phyloP scores from a whole-genome alignment of 92 coral and sea anemone genomes.

The Siderastrea radians region DNA sequence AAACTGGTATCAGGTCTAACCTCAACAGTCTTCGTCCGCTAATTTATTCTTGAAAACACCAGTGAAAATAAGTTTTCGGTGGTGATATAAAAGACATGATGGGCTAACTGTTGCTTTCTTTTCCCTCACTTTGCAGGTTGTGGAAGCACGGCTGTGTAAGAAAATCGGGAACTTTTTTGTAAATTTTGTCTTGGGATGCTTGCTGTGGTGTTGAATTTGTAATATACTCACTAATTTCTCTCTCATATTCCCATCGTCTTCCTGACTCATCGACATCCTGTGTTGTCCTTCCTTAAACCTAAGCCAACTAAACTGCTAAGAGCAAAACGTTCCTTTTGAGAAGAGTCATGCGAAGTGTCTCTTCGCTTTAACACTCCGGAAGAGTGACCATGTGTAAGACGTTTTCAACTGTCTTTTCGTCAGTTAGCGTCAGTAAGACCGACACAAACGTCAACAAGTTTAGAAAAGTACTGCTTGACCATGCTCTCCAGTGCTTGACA shows the following conservation, averaged over 20 bases:
- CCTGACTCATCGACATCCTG: conserved; percentile 23
- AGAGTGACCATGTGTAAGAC: not conserved
- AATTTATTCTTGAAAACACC: too few relatives aligned
- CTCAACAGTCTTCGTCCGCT: too few relatives aligned
- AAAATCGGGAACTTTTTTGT: conserved; percentile 18
- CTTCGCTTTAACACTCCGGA: not conserved
- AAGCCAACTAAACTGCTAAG: not conserved
- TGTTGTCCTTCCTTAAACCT: not conserved
- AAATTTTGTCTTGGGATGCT: conserved; percentile 43
- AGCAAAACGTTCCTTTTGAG: not conserved
- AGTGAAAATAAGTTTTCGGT: too few relatives aligned
- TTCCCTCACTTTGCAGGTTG: conserved; percentile 12
- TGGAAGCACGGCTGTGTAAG: conserved; percentile 57
- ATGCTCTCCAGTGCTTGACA: too few relatives aligned
- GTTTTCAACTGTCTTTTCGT: too few relatives aligned
- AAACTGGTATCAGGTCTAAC: too few relatives aligned
- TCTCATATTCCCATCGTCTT: conserved; percentile 12
- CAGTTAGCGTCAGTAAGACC: too few relatives aligned
- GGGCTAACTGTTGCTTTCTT: not conserved
- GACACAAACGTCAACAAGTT: too few relatives aligned
- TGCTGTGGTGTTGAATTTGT: conserved; percentile 52
- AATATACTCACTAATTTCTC: conserved; percentile 48
- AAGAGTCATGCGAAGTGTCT: not conserved
- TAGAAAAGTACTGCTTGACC: too few relatives aligned
- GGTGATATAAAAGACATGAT: too few relatives aligned